A percentile compares a stretch with the other conserved stretches of the same genome.
These are phyloP conservation scores for Phymorhynchus buccinoides DNA, from an alignment of 1,140 invertebrate species.

Conservation along the genomic window DNA sequence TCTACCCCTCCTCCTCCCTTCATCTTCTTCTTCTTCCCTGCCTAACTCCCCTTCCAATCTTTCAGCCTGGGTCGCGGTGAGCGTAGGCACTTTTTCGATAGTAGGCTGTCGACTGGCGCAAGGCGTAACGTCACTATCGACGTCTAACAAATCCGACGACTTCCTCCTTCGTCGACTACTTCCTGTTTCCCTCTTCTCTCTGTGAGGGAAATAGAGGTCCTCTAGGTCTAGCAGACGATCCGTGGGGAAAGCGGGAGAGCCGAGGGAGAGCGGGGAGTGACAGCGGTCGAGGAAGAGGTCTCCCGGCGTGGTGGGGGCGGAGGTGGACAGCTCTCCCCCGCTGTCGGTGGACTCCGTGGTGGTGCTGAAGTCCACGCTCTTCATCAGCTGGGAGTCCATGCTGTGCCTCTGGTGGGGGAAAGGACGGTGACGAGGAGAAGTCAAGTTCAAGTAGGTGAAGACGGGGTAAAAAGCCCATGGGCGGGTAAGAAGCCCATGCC, in stretches of 20 bases:
- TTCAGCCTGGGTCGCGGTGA: neutral
- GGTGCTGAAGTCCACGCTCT: constrained; percentile 43
- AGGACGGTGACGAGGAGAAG: no score
- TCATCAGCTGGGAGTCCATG: constrained; percentile 32
- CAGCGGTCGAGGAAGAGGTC: constrained; percentile 14
- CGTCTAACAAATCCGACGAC: neutral
- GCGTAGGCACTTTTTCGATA: constrained; percentile 38
- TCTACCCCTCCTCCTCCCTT: neutral
- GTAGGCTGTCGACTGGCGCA: constrained; percentile 41
- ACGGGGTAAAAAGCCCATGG: no score
- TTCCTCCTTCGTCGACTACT: neutral
- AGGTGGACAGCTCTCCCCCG: neutral
- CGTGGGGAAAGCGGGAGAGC: neutral
- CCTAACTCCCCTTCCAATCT: neutral
- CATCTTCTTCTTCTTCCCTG: neutral
- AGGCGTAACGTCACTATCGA: constrained; percentile 38
- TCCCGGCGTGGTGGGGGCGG: constrained; percentile 30
- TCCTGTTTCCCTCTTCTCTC: neutral
- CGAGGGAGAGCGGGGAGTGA: neutral
- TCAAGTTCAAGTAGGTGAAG: no score
- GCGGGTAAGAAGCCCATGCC: no score
- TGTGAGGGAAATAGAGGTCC: constrained; percentile 29
- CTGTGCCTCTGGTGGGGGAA: neutral
- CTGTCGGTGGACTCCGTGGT: constrained; percentile 49
- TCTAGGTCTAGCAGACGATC: constrained; percentile 22